Evolutionary conservation across 2,797 vertebrate species (phyloP), one percentile per base, ranked within the genome.

Genomic region (Rhinophrynus dorsalis): DNA sequence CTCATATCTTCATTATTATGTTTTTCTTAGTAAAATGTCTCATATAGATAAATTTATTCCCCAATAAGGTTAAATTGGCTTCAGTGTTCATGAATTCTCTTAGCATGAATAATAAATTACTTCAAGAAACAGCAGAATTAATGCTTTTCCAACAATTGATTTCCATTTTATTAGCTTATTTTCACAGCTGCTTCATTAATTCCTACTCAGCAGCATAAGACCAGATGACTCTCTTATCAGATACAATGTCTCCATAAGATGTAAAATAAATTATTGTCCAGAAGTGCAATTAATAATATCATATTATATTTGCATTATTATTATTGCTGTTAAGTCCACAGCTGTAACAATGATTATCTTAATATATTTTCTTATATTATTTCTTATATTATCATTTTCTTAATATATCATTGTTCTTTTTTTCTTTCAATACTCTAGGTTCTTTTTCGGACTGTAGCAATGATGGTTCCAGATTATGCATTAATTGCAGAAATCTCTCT

Each of bases 401-500:
- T n/a, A n/a, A n/a, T n/a, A n/a, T n/a, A n/a, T n/a, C n/a, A n/a
- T n/a, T n/a, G n/a, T n/a, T n/a, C n/a, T 27, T 27, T 27, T 6
- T 21, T 21, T 23, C 3, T 47, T 47, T 47, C 4, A 15, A 42
- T 67, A 60, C 65, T 74, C 18, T 38, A 51, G 72, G 48, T n/a
- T 55, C 21, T 60, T 38, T 76, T 62, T 48, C 72, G 60, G 10
- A 78, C 77, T 23, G 32, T 29, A 64, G 80, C 74, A 51, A 75
- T 72, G 67, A 75, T 9, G 26, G 59, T 37, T 6, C 13, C 45
- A 2, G 37, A 65, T 68, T 78, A 81, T 48, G 67, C 38, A 20
- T 77, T 72, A 59, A 74, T 77, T 54, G 44, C 57, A 60, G 70
- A 80, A 68, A 79, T 56, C 0, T 1, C 42, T 6, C 55, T 81